Evolutionary conservation across 1,140 invertebrate species (phyloP).

Genomic region (Zaprionus ornatus): DNA sequence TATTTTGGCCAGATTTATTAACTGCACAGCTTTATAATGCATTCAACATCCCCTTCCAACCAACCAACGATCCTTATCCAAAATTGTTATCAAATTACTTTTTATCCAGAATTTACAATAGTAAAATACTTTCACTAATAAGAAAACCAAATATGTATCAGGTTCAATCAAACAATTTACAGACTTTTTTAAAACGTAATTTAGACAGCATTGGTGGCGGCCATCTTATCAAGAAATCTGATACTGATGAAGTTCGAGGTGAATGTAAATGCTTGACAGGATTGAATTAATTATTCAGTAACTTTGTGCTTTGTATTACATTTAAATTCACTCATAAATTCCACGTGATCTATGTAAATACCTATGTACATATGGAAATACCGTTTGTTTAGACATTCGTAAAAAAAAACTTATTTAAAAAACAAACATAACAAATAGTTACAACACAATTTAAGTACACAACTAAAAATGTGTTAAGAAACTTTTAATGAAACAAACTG

Average conservation of each 20-base stretch:
- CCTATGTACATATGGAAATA: background rate
- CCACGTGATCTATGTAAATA: background rate
- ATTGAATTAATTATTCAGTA: background rate
- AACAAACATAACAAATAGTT: background rate
- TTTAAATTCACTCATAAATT: background rate
- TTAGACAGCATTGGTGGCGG: slow-evolving; percentile 71
- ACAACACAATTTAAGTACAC: background rate
- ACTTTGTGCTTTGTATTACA: background rate
- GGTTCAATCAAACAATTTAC: background rate
- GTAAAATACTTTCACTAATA: background rate
- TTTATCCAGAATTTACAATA: background rate
- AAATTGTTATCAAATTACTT: background rate
- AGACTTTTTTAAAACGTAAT: slow-evolving; percentile 49
- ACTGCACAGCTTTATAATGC: background rate
- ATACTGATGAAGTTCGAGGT: slow-evolving; percentile 34
- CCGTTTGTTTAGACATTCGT: background rate
- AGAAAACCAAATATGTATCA: slow-evolving; percentile 21
- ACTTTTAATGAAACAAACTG: too few species aligned
- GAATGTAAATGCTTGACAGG: background rate
- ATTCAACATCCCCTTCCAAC: background rate
- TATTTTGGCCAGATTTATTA: background rate
- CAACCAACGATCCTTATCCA: slow-evolving; percentile 3
- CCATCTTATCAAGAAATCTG: slow-evolving; percentile 59
- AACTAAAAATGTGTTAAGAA: too few species aligned
- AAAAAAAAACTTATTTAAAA: background rate